Evolutionary conservation across 92 coral and sea anemone species (phyloP).

Genomic region (Porites divaricata): DNA sequence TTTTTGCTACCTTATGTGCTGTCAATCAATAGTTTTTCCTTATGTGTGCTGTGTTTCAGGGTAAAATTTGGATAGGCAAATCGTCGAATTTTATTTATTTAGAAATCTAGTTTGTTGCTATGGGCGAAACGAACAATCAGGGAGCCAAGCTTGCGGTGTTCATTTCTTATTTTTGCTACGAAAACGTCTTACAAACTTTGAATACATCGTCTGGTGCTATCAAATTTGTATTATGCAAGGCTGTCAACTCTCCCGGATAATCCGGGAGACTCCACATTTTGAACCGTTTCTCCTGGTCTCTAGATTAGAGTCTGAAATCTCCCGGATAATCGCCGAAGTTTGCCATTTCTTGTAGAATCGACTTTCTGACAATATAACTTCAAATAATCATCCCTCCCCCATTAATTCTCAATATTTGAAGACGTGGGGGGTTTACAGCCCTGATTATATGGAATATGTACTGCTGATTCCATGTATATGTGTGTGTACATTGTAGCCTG

Average conservation of each 20-base stretch:
- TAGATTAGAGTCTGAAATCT: too few species aligned
- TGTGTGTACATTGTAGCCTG: too few species aligned
- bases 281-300: too few species aligned
- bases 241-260: not conserved
- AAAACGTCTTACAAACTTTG: not conserved
- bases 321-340: too few species aligned
- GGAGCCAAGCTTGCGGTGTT: not conserved
- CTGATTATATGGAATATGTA: too few species aligned
- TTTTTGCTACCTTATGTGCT: not conserved
- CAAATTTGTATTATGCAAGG: not conserved
- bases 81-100: slow-evolving; percentile 5
- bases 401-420: too few species aligned
- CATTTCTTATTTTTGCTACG: not conserved
- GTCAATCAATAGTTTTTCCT: not conserved
- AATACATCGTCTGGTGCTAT: not conserved
- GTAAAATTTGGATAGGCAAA: not conserved
- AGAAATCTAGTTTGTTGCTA: slow-evolving; percentile 22
- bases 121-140: not conserved
- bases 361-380: too few species aligned
- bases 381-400: too few species aligned
- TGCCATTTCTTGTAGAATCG: too few species aligned
- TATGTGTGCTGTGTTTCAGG: not conserved
- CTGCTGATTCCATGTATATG: not conserved
- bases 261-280: too few species aligned
- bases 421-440: too few species aligned